These are phyloP conservation scores for Littorina saxatilis DNA, from an alignment of 1,140 invertebrate species.

Conservation along the genomic window DNA sequence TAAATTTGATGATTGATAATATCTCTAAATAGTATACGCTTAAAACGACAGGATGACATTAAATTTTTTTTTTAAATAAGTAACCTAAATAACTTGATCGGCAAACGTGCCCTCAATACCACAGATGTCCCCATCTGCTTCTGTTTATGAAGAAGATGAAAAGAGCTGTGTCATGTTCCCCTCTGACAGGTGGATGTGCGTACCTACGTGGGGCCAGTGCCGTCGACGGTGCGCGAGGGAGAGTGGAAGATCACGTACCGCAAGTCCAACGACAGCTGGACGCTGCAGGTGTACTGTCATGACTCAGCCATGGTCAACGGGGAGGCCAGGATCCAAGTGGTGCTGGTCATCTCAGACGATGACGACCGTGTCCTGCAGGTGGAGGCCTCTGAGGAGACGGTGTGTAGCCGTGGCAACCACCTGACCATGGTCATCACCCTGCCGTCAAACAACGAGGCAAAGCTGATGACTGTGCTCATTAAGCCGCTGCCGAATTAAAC, in stretches of 20 bases:
- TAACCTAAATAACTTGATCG: too few relatives aligned
- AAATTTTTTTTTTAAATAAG: too few relatives aligned
- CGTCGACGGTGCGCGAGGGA: slow-evolving; percentile 64
- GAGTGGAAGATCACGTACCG: slow-evolving; percentile 76
- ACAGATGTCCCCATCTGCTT: too few relatives aligned
- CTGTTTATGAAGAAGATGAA: too few relatives aligned
- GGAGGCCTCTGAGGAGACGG: slow-evolving; percentile 61
- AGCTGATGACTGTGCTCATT: slow-evolving; percentile 71
- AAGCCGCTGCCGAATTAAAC: slow-evolving; percentile 68
- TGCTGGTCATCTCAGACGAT: slow-evolving; percentile 69
- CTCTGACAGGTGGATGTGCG: slow-evolving; percentile 65
- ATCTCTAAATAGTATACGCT: too few relatives aligned
- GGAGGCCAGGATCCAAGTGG: slow-evolving; percentile 69
- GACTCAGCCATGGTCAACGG: slow-evolving; percentile 71
- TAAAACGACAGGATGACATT: too few relatives aligned
- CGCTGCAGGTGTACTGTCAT: slow-evolving; percentile 67
- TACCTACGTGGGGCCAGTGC: slow-evolving; percentile 72
- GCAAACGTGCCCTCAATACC: too few relatives aligned
- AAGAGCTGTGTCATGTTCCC: too few relatives aligned
- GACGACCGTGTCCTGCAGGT: slow-evolving; percentile 72
- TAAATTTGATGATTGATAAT: too few relatives aligned
- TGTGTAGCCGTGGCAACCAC: slow-evolving; percentile 67
- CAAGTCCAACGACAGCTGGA: slow-evolving; percentile 70
- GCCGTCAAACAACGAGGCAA: slow-evolving; percentile 58
- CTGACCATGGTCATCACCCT: slow-evolving; percentile 66